Evolutionary conservation across 1,140 invertebrate genomes (phyloP).

Genomic region (Vollenhovia emeryi): DNA sequence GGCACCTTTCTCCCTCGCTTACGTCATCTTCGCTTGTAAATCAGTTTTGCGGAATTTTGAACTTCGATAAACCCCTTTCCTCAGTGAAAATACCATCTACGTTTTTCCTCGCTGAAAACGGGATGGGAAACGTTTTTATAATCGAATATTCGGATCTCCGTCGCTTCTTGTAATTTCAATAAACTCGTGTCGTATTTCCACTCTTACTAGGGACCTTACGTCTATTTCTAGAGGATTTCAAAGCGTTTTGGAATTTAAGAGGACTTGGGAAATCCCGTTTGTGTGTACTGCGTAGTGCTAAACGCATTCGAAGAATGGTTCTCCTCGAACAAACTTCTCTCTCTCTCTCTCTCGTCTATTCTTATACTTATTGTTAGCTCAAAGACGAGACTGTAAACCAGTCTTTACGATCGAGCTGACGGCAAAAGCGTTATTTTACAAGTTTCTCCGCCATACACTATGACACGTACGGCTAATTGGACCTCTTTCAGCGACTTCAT

Average conservation of each 20-base stretch:
- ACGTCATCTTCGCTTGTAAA: not conserved
- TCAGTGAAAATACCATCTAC: not conserved
- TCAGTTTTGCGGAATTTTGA: constrained; percentile 1
- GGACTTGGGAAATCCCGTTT: not conserved
- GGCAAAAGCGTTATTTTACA: constrained; percentile 64
- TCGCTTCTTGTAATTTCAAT: not conserved
- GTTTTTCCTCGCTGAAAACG: not conserved
- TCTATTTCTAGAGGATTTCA: not conserved
- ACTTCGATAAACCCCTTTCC: not conserved
- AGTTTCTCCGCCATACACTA: constrained; percentile 33
- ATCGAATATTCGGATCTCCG: not conserved
- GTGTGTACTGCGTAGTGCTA: not conserved
- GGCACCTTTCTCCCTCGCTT: not conserved
- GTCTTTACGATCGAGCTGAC: constrained; percentile 52
- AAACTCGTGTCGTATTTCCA: not conserved
- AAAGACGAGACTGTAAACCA: constrained; percentile 44
- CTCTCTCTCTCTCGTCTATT: constrained; percentile 7
- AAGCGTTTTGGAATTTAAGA: constrained; percentile 4
- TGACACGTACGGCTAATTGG: constrained; percentile 46
- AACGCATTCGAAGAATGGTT: constrained; percentile 8
- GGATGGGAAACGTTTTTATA: not conserved
- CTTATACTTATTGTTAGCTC: constrained; percentile 11
- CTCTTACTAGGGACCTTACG: not conserved
- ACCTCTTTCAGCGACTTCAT: constrained; percentile 45
- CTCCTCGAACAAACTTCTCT: too few relatives aligned